A percentile compares a stretch with the other conserved stretches of the same genome.
Evolutionary conservation across 23 tunicate species (phyloP).

Genomic region (Oikopleura dioica): DNA sequence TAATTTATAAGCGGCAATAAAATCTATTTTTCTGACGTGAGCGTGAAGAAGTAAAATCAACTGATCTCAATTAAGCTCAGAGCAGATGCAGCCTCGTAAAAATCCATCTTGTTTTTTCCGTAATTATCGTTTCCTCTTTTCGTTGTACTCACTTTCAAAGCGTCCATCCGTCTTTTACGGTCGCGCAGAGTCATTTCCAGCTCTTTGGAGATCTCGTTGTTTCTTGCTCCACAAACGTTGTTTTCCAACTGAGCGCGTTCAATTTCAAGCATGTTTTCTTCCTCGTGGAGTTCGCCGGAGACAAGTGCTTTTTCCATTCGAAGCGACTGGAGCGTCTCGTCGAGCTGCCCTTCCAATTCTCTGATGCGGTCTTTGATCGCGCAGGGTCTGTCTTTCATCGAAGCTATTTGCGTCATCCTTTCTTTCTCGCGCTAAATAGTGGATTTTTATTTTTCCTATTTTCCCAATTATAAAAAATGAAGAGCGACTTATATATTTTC

Average conservation of each 20-base stretch:
- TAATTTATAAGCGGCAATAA: neutral
- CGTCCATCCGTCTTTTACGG: neutral
- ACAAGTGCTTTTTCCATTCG: conserved; percentile 65
- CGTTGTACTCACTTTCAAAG: neutral
- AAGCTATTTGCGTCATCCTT: neutral
- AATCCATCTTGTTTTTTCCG: no score
- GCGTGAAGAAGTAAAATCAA: neutral
- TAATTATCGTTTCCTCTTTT: neutral
- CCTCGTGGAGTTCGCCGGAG: conserved; percentile 29
- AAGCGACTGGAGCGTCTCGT: conserved; percentile 11
- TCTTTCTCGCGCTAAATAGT: neutral
- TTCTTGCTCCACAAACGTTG: neutral
- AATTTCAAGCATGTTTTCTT: neutral
- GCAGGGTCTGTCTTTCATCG: neutral
- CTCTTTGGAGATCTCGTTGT: neutral
- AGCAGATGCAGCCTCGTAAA: no score
- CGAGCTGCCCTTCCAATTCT: neutral
- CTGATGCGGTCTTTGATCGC: neutral
- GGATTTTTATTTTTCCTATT: neutral
- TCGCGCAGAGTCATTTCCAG: neutral
- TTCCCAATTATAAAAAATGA: neutral
- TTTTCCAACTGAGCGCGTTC: neutral
- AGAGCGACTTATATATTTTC: neutral
- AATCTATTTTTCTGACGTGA: neutral
- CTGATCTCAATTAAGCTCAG: no score